Conservation (phyloP, 1,140 invertebrate genomes). For the roundworm (Caenorhabditis elegans) region DNA sequence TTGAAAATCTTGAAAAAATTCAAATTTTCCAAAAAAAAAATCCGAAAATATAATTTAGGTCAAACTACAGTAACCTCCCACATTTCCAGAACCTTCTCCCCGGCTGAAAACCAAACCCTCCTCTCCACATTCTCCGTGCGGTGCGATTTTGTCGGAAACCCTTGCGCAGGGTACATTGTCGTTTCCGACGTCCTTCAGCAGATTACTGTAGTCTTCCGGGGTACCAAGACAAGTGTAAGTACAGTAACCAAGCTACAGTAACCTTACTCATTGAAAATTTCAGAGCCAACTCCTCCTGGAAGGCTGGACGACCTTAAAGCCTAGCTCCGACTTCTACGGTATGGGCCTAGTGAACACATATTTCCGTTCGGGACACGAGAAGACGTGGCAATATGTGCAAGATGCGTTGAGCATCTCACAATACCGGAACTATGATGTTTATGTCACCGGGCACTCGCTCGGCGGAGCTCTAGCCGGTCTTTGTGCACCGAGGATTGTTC, state of each 20-base stretch:
- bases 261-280: not conserved
- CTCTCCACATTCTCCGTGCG: slow-evolving; percentile 7
- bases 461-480: slow-evolving; percentile 47
- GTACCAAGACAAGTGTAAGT: slow-evolving; percentile 43
- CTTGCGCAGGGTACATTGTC: slow-evolving; percentile 30
- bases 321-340: slow-evolving; percentile 43
- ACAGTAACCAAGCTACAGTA: not conserved
- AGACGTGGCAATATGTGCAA: slow-evolving; percentile 35
- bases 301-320: slow-evolving; percentile 33
- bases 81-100: slow-evolving; percentile 4
- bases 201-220: slow-evolving; percentile 45
- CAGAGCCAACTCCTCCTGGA: slow-evolving; percentile 46
- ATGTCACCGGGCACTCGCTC: slow-evolving; percentile 47
- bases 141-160: slow-evolving; percentile 34
- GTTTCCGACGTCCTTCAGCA: slow-evolving; percentile 31
- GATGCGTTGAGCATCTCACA: slow-evolving; percentile 24
- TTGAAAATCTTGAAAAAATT: not conserved
- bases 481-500: slow-evolving; percentile 37
- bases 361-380: slow-evolving; percentile 38
- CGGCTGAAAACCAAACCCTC: slow-evolving; percentile 18
- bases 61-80: not conserved
- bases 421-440: slow-evolving; percentile 44
- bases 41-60: too few species aligned
- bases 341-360: slow-evolving; percentile 50
- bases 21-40: too few species aligned